Conservation (phyloP, 1,140 invertebrate species). For the Onthophagus taurus region DNA sequence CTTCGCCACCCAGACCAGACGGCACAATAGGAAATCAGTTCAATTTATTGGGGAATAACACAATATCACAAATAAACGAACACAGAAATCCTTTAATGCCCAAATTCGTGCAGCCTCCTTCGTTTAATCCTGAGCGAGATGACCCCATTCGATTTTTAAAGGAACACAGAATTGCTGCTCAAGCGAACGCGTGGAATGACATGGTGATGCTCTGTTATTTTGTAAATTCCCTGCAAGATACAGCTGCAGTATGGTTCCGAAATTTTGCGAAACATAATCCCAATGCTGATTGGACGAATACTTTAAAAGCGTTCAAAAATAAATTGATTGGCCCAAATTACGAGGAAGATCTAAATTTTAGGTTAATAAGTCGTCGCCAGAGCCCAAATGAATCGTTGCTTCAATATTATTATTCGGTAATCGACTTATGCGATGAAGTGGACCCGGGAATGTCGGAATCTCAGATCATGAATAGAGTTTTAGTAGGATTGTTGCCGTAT, state of each 20-base stretch:
- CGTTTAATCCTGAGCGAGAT: too few species aligned
- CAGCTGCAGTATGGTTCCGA: background rate
- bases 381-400: background rate
- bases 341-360: constrained; percentile 6
- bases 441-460: background rate
- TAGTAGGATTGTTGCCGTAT: background rate
- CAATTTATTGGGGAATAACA: too few species aligned
- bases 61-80: too few species aligned
- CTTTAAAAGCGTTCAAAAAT: constrained; percentile 5
- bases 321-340: constrained; percentile 6
- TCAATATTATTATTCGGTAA: background rate
- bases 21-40: too few species aligned
- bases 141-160: background rate
- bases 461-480: background rate
- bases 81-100: too few species aligned
- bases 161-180: background rate
- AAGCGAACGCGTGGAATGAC: constrained; percentile 1
- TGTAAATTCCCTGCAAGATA: constrained; percentile 1
- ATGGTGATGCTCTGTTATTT: background rate
- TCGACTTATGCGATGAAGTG: constrained; percentile 2
- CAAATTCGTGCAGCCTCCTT: background rate
- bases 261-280: constrained; percentile 1
- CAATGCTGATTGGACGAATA: background rate
- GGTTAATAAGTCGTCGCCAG: constrained; percentile 5
- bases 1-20: too few species aligned